Conservation (phyloP, 2,797 vertebrate genomes). For the Perodicticus potto region DNA sequence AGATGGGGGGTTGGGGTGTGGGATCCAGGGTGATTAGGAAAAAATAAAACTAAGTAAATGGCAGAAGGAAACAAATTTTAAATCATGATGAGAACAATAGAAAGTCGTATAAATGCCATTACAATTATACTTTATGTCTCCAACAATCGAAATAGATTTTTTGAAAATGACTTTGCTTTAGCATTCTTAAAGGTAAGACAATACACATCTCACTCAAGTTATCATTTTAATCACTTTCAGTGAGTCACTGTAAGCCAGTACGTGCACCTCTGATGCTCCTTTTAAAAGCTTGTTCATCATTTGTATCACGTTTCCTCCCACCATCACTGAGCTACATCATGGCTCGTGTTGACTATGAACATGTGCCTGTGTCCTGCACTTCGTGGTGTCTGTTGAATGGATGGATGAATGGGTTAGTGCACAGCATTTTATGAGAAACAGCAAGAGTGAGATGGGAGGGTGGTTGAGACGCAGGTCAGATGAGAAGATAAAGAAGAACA, state of each 20-base stretch:
- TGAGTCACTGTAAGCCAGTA: conserved; percentile 72
- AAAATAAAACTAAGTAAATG: conserved; percentile 6
- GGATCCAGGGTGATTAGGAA: background rate
- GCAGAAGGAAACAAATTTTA: conserved; percentile 35
- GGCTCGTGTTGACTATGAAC: conserved; percentile 28
- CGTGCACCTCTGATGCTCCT: background rate
- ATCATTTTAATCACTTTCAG: conserved; percentile 53
- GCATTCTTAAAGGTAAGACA: conserved; percentile 86
- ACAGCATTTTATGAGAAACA: background rate
- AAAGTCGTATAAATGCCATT: conserved; percentile 37
- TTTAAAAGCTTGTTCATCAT: conserved; percentile 50
- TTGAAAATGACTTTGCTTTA: conserved; percentile 63
- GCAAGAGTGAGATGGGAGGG: background rate
- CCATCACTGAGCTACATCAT: background rate
- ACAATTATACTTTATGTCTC: conserved; percentile 24
- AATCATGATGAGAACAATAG: background rate
- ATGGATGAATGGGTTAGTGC: conserved; percentile 32
- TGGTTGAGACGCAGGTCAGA: background rate
- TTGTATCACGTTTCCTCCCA: conserved; percentile 55
- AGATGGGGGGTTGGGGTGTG: background rate
- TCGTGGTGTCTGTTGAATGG: conserved; percentile 54
- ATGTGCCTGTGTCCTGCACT: background rate
- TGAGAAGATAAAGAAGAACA: background rate
- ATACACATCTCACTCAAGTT: conserved; percentile 62
- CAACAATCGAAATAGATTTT: conserved; percentile 67